Conservation (phyloP, 1,140 invertebrate genomes). For the Drosophila mojavensis region DNA sequence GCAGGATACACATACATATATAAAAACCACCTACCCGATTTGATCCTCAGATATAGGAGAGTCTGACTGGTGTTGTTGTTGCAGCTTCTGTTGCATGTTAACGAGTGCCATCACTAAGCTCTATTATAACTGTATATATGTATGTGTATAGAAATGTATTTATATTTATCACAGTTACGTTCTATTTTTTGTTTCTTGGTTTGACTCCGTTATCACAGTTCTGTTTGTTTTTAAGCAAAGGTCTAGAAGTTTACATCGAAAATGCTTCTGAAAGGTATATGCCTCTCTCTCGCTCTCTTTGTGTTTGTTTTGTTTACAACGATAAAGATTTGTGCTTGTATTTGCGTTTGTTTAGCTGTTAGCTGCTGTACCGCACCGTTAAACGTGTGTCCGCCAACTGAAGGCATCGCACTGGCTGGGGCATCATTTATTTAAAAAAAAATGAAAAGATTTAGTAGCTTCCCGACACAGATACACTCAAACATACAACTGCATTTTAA, state of each 20-base stretch:
- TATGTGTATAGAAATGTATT: slow-evolving; percentile 20
- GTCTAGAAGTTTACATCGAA: slow-evolving; percentile 69
- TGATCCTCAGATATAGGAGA: slow-evolving; percentile 29
- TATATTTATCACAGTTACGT: slow-evolving; percentile 64
- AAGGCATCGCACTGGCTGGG: slow-evolving; percentile 50
- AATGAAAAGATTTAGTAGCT: slow-evolving; percentile 60
- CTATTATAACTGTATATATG: slow-evolving; percentile 29
- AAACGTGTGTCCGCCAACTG: slow-evolving; percentile 68
- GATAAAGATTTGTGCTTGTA: slow-evolving; percentile 34
- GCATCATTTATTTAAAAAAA: slow-evolving; percentile 67
- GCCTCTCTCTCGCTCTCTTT: slow-evolving; percentile 17
- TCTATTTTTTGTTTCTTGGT: slow-evolving; percentile 39
- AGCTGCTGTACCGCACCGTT: slow-evolving; percentile 58
- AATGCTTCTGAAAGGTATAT: slow-evolving; percentile 39
- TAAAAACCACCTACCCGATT: slow-evolving; percentile 32
- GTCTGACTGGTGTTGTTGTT: slow-evolving; percentile 12
- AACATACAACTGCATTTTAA: slow-evolving; percentile 10
- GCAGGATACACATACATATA: neutral
- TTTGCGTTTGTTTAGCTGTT: slow-evolving; percentile 38
- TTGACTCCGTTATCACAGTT: slow-evolving; percentile 70
- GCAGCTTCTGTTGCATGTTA: slow-evolving; percentile 24
- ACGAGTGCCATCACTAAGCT: slow-evolving; percentile 36
- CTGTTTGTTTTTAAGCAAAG: slow-evolving; percentile 49
- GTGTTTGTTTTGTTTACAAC: slow-evolving; percentile 44
- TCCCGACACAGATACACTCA: slow-evolving; percentile 9